Evolutionary conservation across 2,888 invertebrate genomes (phyloP), one percentile per base, ranked within the genome.

Genomic region (Calliopum simillimum): DNA sequence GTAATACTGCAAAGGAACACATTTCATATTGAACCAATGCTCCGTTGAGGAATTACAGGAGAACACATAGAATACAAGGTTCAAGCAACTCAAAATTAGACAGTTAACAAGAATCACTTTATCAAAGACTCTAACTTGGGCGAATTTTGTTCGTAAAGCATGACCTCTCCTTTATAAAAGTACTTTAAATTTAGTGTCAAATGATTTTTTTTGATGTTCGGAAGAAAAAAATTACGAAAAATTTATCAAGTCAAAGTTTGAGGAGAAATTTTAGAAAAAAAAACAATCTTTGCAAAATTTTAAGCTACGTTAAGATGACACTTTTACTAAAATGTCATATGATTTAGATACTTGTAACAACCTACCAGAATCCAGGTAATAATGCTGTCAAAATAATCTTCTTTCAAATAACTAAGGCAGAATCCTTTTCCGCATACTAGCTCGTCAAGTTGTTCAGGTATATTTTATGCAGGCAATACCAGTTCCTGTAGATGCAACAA

Each of bases 381-480:
- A n/a, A n/a, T n/a, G 71, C 44, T 1, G 4, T 41, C 4, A 11
- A 3, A 11, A 16, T 5, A 16, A 23, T 13, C 33, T 33, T 3
- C 43, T 16, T 23, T 23, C 21, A 1, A 21, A 19, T 19, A 4
- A 56, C 16, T 6, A 41, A 43, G n/a, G 14, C 11, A n/a, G n/a
- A 43, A 14, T 33, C 4, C 44, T 43, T 59, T 33, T 5, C 33
- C 33, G 8, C 33, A 33, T 8, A 33, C 33, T 8, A 82, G 81
- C 68, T 75, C 79, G 41, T 79, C 80, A 51, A 80, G 80, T 63
- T 75, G 77, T 62, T 73, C 73, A 53, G 76, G 74, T 21, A 76
- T 74, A 46, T 76, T 79, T 74, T 76, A 75, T 53, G 71, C 77
- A 49, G 67, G 72, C 62, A 73, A 68, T 33, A 66, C 72, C 23